phyloP scores from a whole-genome alignment of 2,113 vertebrate species.

The Serilophus lunatus region DNA sequence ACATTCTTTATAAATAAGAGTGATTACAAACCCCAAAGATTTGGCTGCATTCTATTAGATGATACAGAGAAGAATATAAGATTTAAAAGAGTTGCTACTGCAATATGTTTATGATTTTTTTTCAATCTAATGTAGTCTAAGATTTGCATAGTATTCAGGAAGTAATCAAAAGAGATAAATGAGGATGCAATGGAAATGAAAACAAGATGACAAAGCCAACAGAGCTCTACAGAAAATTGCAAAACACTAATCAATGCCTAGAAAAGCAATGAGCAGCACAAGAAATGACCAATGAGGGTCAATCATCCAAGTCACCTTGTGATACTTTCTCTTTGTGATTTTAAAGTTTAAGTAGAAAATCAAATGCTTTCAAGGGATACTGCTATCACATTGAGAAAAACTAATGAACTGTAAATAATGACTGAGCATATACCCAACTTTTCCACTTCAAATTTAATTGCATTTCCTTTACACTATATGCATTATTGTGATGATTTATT shows the following conservation, averaged over 20 bases:
- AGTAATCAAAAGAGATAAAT: neutral
- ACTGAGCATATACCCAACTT: neutral
- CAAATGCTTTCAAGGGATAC: neutral
- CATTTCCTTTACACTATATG: neutral
- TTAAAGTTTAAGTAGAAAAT: slow-evolving; percentile 35
- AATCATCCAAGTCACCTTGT: neutral
- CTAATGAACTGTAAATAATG: slow-evolving; percentile 10
- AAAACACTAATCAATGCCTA: neutral
- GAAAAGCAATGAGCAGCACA: neutral
- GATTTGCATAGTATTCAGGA: neutral
- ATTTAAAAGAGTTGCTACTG: neutral
- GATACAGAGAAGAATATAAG: neutral
- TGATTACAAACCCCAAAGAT: neutral
- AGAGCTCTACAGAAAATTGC: neutral
- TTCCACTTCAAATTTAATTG: slow-evolving; percentile 21
- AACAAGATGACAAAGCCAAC: neutral
- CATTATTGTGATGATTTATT: neutral
- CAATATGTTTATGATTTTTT: neutral
- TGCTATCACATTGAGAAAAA: neutral
- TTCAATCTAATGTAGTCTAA: neutral
- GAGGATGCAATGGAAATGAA: neutral
- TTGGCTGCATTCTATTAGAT: neutral
- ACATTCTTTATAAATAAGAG: neutral
- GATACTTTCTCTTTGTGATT: neutral
- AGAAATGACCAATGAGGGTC: slow-evolving; percentile 8